A percentile compares a stretch with the other conserved stretches of the same genome.
phyloP scores from a whole-genome alignment of 2,888 invertebrate species.

The Cyclophora albipunctata region DNA sequence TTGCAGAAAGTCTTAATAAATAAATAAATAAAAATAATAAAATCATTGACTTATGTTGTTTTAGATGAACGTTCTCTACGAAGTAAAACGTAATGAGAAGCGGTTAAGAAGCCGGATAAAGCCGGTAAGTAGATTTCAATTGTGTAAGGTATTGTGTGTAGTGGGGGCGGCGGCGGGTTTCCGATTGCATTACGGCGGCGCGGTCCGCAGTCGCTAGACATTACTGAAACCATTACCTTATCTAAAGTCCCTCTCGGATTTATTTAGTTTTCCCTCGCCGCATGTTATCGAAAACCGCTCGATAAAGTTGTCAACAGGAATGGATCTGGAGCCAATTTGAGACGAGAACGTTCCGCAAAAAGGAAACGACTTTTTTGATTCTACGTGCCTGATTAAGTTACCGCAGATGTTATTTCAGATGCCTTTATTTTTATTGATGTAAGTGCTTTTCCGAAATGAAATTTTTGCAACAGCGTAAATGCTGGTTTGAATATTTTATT shows the following conservation, averaged over 20 bases:
- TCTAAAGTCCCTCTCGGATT: constrained; percentile 75
- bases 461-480: constrained; percentile 4
- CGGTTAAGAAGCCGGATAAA: background rate
- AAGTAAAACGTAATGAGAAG: no score
- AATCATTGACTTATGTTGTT: no score
- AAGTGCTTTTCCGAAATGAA: constrained; percentile 13
- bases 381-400: constrained; percentile 34
- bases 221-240: constrained; percentile 74
- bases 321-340: constrained; percentile 72
- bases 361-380: constrained; percentile 54
- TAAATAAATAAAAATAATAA: no score
- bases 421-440: constrained; percentile 21
- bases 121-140: background rate
- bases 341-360: constrained; percentile 54
- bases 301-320: constrained; percentile 75
- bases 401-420: constrained; percentile 29
- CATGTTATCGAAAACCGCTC: constrained; percentile 75
- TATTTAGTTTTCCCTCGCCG: constrained; percentile 75
- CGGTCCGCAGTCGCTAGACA: constrained; percentile 58
- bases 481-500: background rate
- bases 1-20: no score
- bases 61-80: no score
- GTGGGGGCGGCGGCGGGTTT: constrained; percentile 48
- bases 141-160: constrained; percentile 31
- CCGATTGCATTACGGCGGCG: constrained; percentile 68